phyloP scores from a whole-genome alignment of 2,113 vertebrate species.

The Furnarius figulus region DNA sequence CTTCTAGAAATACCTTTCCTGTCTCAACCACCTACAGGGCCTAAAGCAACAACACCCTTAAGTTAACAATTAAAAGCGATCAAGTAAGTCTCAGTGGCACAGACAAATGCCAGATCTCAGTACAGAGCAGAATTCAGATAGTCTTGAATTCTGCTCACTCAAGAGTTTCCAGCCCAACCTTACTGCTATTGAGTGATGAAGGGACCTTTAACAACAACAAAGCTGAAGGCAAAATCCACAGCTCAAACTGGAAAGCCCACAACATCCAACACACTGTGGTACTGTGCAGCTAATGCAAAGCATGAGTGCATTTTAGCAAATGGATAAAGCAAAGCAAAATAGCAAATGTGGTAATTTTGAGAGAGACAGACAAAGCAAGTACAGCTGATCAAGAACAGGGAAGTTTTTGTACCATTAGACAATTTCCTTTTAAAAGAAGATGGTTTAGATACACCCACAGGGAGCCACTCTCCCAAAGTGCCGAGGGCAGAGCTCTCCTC shows the following conservation, averaged over 20 bases:
- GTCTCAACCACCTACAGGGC: neutral
- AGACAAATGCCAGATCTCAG: neutral
- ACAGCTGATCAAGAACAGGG: neutral
- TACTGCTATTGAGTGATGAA: neutral
- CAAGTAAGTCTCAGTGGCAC: neutral
- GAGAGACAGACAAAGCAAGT: neutral
- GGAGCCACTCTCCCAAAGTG: conserved; percentile 64
- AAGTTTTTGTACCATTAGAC: conserved; percentile 71
- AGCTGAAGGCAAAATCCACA: neutral
- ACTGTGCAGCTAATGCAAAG: neutral
- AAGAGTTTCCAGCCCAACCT: neutral
- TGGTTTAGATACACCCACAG: conserved; percentile 45
- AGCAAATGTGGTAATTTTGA: neutral
- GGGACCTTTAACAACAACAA: neutral
- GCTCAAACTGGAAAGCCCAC: neutral
- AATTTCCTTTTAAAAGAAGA: conserved; percentile 71
- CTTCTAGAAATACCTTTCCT: neutral
- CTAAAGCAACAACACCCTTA: neutral
- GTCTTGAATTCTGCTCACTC: neutral
- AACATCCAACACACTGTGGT: neutral
- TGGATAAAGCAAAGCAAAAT: neutral
- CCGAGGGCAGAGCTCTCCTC: conserved; percentile 77
- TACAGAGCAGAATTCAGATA: neutral
- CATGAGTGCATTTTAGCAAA: neutral
- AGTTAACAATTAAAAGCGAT: neutral